Evolutionary conservation across 2,888 invertebrate genomes (phyloP).

Genomic region (Apamea crenata): DNA sequence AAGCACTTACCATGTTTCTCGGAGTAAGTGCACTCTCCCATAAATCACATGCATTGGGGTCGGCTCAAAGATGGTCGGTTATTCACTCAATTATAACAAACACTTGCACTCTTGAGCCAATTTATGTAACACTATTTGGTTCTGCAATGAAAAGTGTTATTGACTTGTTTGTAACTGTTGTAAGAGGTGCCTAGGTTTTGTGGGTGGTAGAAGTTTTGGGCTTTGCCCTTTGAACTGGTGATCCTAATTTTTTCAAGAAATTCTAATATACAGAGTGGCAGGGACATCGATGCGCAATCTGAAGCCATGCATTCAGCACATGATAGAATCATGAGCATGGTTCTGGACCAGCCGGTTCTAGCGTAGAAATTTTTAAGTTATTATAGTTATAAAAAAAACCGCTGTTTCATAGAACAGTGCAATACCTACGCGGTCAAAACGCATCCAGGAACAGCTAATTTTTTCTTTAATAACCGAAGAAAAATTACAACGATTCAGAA

Average conservation of each 20-base stretch:
- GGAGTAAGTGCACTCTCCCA: conserved; percentile 83
- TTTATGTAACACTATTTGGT: conserved; percentile 49
- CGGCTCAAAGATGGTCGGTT: conserved; percentile 67
- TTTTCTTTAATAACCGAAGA: too few relatives aligned
- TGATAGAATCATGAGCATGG: too few relatives aligned
- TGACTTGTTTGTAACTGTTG: conserved; percentile 7
- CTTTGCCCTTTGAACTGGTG: background rate
- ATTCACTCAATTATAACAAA: conserved; percentile 55
- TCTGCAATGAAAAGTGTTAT: conserved; percentile 60
- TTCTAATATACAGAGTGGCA: too few relatives aligned
- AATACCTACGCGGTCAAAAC: too few relatives aligned
- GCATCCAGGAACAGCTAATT: too few relatives aligned
- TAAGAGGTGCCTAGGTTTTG: conserved; percentile 31
- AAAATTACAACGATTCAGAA: too few relatives aligned
- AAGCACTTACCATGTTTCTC: conserved; percentile 82
- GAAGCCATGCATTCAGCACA: too few relatives aligned
- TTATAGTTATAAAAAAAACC: too few relatives aligned
- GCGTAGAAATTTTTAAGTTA: too few relatives aligned
- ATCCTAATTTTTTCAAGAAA: background rate
- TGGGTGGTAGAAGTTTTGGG: background rate
- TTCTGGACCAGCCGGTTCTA: too few relatives aligned
- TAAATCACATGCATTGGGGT: conserved; percentile 83
- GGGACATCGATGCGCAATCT: too few relatives aligned
- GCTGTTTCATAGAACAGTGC: too few relatives aligned
- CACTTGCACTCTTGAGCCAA: conserved; percentile 45